A percentile compares a stretch with the other conserved stretches of the same genome.
Evolutionary conservation across 2,888 invertebrate species (phyloP).

Genomic region (Dicyrtoma fusca): DNA sequence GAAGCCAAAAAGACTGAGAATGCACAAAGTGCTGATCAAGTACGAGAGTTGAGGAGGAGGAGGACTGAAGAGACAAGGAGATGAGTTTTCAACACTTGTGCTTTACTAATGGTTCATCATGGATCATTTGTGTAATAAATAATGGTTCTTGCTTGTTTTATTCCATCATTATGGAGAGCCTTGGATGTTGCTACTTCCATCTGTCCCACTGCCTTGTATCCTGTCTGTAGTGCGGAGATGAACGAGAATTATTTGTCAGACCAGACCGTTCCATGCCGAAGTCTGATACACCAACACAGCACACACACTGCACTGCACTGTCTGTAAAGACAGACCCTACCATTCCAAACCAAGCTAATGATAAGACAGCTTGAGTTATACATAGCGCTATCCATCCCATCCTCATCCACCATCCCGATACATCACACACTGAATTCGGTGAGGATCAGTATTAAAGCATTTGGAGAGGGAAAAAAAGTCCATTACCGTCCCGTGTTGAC

Average conservation of each 20-base stretch:
- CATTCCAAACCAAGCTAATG: no score
- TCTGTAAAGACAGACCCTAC: no score
- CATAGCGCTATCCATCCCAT: no score
- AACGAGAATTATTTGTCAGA: no score
- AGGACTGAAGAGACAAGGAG: conserved; percentile 5
- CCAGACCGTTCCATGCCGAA: conserved; percentile 8
- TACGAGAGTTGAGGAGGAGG: background rate
- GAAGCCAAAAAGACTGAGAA: background rate
- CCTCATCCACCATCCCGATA: conserved; percentile 2
- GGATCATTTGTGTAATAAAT: conserved; percentile 46
- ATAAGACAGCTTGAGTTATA: no score
- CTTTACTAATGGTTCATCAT: conserved; percentile 45
- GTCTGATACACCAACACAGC: conserved; percentile 18
- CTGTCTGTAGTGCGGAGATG: conserved; percentile 10
- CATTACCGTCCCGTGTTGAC: conserved; percentile 39
- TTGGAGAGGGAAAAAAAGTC: conserved; percentile 29
- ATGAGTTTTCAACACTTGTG: conserved; percentile 41
- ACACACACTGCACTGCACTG: background rate
- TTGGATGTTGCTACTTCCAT: conserved; percentile 27
- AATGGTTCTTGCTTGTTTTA: conserved; percentile 31
- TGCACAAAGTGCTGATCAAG: conserved; percentile 13
- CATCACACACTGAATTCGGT: background rate
- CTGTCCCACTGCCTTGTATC: conserved; percentile 15
- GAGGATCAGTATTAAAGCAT: conserved; percentile 1
- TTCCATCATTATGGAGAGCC: conserved; percentile 22